These are phyloP conservation scores for Anticlea derivata DNA, from an alignment of 2,888 invertebrate species.

Conservation along the genomic window DNA sequence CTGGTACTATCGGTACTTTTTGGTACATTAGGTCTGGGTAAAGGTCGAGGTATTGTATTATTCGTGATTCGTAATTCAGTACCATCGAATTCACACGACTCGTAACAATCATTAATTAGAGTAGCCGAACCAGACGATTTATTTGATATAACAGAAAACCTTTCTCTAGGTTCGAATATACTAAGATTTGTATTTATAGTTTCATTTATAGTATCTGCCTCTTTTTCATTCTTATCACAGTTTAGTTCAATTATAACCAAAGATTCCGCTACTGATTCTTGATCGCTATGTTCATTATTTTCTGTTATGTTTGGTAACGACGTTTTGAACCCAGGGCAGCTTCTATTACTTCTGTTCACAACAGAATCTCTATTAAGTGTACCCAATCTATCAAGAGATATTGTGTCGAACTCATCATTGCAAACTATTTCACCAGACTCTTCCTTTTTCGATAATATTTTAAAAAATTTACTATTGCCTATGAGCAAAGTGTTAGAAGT, in stretches of 20 bases:
- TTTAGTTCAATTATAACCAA: slow-evolving; percentile 51
- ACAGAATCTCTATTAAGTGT: slow-evolving; percentile 72
- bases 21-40: slow-evolving; percentile 56
- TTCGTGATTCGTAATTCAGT: slow-evolving; percentile 31
- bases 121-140: slow-evolving; percentile 57
- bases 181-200: slow-evolving; percentile 56
- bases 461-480: slow-evolving; percentile 80
- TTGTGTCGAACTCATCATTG: slow-evolving; percentile 78
- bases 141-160: slow-evolving; percentile 54
- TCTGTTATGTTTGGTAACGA: slow-evolving; percentile 78
- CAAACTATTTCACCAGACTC: slow-evolving; percentile 75
- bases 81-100: slow-evolving; percentile 64
- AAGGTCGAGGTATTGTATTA: slow-evolving; percentile 57
- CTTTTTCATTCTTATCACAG: slow-evolving; percentile 44
- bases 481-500: slow-evolving; percentile 64
- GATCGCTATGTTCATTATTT: slow-evolving; percentile 71
- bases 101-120: slow-evolving; percentile 74
- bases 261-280: slow-evolving; percentile 59
- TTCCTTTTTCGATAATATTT: slow-evolving; percentile 74
- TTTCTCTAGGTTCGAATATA: slow-evolving; percentile 68
- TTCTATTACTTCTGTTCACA: slow-evolving; percentile 76
- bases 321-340: slow-evolving; percentile 77
- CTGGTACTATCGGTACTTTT: slow-evolving; percentile 32
- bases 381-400: slow-evolving; percentile 73
- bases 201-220: slow-evolving; percentile 45